phyloP scores from a whole-genome alignment of 1,140 invertebrate genomes.

The Monomorium pharaonis region DNA sequence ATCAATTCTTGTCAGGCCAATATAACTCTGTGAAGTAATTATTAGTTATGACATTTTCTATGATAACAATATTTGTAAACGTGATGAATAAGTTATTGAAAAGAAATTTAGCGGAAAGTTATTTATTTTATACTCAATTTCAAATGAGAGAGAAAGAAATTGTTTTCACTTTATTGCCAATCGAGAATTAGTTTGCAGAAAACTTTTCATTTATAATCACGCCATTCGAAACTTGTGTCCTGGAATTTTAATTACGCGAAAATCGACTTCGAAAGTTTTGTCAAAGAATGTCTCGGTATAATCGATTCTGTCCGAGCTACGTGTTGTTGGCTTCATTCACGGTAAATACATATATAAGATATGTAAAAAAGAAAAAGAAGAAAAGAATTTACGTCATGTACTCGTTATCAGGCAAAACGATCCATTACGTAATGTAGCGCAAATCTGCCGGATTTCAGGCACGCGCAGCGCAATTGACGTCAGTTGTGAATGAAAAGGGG shows the following conservation, averaged over 20 bases:
- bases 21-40: neutral
- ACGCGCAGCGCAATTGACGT: conserved; percentile 37
- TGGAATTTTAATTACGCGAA: conserved; percentile 4
- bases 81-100: neutral
- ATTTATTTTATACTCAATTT: neutral
- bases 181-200: neutral
- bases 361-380: neutral
- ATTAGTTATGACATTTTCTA: neutral
- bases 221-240: neutral
- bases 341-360: neutral
- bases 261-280: neutral
- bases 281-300: neutral
- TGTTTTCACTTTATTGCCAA: neutral
- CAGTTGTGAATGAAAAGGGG: conserved; percentile 31
- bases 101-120: neutral
- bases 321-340: neutral
- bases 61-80: neutral
- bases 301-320: neutral
- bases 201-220: conserved; percentile 1
- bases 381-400: neutral
- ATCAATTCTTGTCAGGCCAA: neutral
- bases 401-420: no score
- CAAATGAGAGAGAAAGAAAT: neutral
- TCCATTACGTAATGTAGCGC: neutral
- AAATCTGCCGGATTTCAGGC: neutral